phyloP scores from a whole-genome alignment of 37 sponge, comb jelly and placozoan genomes.

The Diacarnus erythraeanus region DNA sequence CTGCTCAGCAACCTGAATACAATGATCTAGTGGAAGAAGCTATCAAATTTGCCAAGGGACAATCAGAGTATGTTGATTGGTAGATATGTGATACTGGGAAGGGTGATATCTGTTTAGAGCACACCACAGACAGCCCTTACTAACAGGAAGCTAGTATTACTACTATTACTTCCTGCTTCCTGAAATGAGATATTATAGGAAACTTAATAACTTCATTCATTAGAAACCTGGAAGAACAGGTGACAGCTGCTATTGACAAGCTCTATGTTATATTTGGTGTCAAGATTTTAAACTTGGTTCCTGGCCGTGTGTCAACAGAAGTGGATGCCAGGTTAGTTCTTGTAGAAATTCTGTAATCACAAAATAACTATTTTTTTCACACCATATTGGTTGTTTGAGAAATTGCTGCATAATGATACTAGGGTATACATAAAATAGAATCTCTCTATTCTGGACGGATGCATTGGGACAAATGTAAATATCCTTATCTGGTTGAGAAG shows the following conservation, averaged over 20 bases:
- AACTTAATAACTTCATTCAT: not conserved
- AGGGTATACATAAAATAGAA: too few relatives aligned
- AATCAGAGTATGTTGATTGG: not conserved
- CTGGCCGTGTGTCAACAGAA: slow-evolving; percentile 98
- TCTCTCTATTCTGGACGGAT: too few relatives aligned
- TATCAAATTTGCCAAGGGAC: slow-evolving; percentile 69
- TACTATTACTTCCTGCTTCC: not conserved
- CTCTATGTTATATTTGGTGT: slow-evolving; percentile 97
- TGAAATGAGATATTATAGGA: too few relatives aligned
- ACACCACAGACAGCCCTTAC: not conserved
- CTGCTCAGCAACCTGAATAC: slow-evolving; percentile 89
- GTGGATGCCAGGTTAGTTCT: slow-evolving; percentile 92
- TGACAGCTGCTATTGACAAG: slow-evolving; percentile 92
- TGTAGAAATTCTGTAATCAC: too few relatives aligned
- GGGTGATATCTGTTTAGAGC: not conserved
- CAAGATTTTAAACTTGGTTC: slow-evolving; percentile 93
- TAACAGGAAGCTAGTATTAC: not conserved
- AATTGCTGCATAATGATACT: too few relatives aligned
- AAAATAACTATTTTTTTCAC: too few relatives aligned
- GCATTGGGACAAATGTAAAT: too few relatives aligned
- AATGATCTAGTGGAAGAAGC: slow-evolving; percentile 81
- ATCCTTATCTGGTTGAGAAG: too few relatives aligned
- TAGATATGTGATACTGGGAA: not conserved
- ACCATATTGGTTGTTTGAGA: too few relatives aligned
- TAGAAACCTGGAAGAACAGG: slow-evolving; percentile 84